Conservation (phyloP, 2,888 invertebrate genomes). For the Nasonia oneida region DNA sequence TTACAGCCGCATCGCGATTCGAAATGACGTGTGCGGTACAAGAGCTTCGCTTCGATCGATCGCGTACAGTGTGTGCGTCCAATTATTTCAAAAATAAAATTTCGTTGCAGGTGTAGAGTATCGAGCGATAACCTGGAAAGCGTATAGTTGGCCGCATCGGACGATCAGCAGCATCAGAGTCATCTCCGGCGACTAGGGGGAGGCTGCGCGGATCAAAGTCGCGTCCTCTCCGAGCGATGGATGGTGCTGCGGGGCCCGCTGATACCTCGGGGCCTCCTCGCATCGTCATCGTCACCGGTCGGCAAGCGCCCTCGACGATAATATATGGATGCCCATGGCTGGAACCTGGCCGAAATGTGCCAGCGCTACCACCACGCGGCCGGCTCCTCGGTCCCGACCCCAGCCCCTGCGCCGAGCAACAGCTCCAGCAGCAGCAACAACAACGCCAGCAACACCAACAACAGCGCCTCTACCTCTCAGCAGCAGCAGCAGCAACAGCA, state of each 20-base stretch:
- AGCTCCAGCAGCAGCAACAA: conserved; percentile 63
- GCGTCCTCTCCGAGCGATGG: conserved; percentile 50
- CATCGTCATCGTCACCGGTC: conserved; percentile 51
- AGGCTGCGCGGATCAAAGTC: conserved; percentile 70
- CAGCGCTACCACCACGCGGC: conserved; percentile 78
- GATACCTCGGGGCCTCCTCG: conserved; percentile 41
- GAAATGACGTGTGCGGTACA: not conserved
- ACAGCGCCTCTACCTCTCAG: conserved; percentile 51
- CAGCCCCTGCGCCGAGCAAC: conserved; percentile 65
- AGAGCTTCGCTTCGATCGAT: not conserved
- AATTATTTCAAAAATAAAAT: no score
- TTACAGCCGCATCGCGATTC: not conserved
- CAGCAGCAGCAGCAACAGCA: conserved; percentile 69
- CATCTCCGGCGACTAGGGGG: conserved; percentile 54
- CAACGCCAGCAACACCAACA: not conserved
- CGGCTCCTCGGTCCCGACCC: not conserved
- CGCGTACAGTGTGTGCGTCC: no score
- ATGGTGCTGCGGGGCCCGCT: conserved; percentile 41
- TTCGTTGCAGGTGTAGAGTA: no score
- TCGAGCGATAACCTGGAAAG: no score
- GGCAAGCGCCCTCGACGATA: conserved; percentile 66
- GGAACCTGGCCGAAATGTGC: conserved; percentile 80
- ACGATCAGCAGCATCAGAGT: conserved; percentile 37
- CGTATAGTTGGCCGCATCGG: no score
- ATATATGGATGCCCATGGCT: conserved; percentile 80